Evolutionary conservation across 2,797 vertebrate genomes (phyloP).

Genomic region (Heteromormyrus szaboi): DNA sequence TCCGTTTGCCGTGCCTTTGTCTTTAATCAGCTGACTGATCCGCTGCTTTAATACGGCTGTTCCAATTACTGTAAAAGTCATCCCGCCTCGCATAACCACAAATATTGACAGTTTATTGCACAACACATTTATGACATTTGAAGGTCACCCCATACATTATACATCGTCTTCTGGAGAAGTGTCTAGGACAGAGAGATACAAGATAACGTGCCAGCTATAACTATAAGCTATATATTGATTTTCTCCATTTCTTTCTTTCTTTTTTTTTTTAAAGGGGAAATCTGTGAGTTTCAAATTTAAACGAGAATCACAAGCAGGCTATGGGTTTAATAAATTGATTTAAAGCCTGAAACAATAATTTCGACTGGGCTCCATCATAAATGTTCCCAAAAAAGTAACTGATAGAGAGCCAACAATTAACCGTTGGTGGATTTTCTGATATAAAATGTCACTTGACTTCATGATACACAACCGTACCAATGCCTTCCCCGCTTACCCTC

Average conservation of each 20-base stretch:
- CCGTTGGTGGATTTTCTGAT: neutral
- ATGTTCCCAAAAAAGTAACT: slow-evolving; percentile 13
- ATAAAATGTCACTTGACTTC: neutral
- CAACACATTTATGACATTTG: slow-evolving; percentile 99
- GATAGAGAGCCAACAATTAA: neutral
- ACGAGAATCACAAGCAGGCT: slow-evolving; percentile 57
- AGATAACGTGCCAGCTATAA: slow-evolving; percentile 79
- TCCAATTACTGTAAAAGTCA: slow-evolving; percentile 99
- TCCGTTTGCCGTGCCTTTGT: slow-evolving; percentile 66
- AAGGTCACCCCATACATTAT: slow-evolving; percentile 99
- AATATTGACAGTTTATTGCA: slow-evolving; percentile 99
- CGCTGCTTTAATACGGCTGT: slow-evolving; percentile 96
- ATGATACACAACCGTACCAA: neutral
- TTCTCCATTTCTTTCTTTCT: slow-evolving; percentile 27
- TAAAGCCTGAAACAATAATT: slow-evolving; percentile 38
- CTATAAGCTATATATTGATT: slow-evolving; percentile 67
- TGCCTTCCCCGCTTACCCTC: neutral
- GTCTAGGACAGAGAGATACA: slow-evolving; percentile 81
- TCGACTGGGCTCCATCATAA: slow-evolving; percentile 16
- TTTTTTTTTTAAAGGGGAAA: slow-evolving; percentile 57
- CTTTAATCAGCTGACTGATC: slow-evolving; percentile 97
- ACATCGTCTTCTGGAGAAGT: slow-evolving; percentile 86
- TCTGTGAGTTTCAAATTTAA: slow-evolving; percentile 53
- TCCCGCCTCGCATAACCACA: slow-evolving; percentile 97
- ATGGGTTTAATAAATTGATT: slow-evolving; percentile 47